phyloP scores from a whole-genome alignment of 2,113 vertebrate species.

The Ancistrus triradiatus region DNA sequence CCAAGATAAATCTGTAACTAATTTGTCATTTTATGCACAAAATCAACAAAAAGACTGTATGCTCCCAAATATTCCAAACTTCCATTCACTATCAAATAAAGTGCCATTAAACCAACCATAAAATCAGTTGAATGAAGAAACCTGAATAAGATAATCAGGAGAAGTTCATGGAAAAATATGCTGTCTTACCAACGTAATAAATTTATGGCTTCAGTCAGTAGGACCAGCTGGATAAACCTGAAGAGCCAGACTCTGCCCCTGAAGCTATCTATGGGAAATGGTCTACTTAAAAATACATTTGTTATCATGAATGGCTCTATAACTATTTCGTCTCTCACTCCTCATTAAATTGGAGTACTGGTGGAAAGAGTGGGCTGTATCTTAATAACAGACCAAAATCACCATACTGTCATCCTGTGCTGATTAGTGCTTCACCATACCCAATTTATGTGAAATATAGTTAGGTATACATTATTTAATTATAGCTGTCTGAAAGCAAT shows the following conservation, averaged over 20 bases:
- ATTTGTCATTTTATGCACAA: no score
- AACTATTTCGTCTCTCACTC: neutral
- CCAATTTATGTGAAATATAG: slow-evolving; percentile 6
- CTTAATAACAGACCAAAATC: slow-evolving; percentile 1
- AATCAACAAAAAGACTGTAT: no score
- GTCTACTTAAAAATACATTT: slow-evolving; percentile 11
- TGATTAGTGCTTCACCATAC: neutral
- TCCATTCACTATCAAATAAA: no score
- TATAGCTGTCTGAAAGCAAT: neutral
- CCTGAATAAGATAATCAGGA: no score
- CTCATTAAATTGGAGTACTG: slow-evolving; percentile 1
- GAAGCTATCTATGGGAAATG: neutral
- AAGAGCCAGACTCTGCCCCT: neutral
- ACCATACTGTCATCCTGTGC: neutral
- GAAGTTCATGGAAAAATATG: no score
- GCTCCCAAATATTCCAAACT: no score
- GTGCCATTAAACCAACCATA: no score
- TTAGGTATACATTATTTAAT: slow-evolving; percentile 19
- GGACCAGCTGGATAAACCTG: no score
- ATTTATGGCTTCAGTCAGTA: no score
- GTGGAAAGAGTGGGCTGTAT: neutral
- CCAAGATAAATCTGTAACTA: no score
- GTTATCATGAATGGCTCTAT: slow-evolving; percentile 3
- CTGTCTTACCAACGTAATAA: no score
- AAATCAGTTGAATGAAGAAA: no score